Evolutionary conservation across 2,113 vertebrate genomes (phyloP), one percentile per base, ranked within the genome.

Genomic region (Haliaeetus leucogaster): DNA sequence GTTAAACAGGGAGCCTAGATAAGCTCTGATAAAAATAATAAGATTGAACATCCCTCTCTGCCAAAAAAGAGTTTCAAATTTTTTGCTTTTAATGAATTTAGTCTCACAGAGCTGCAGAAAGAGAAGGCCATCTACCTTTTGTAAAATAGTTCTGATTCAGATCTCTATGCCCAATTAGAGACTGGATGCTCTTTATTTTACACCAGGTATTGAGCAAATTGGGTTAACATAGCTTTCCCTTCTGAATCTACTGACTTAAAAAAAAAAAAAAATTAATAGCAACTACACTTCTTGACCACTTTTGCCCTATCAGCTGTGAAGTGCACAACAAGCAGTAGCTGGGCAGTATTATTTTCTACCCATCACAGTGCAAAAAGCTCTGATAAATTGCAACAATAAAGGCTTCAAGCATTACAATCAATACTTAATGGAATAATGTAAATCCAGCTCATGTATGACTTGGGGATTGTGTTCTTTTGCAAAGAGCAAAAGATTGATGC

Each of bases 341-440:
- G 18, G 63, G 55, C 16, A 87, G 26, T 87, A 84, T 86, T 96
- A 80, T 93, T 96, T 98, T 93, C 81, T 58, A 95, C 81, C 70
- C 53, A 93, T 89, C 71, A 78, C n/a, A 85, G 80, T 79, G 88
- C 90, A 97, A 93, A 95, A 88, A 89, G 59, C 79, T 87, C 91
- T 97, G 95, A 97, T 93, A 97, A 96, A 95, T 82, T 96, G 68
- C 68, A 95, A 91, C 82, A 97, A 97, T 93, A 97, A 97, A 97
- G 92, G 78, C 88, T 97, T 97, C 73, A 96, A 93, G 59, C 81
- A 90, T 91, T 97, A 85, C 78, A 94, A 96, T 97, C 91, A 97
- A 90, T 97, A 94, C 89, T 88, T 97, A 97, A 96, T 95, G 80
- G 96, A 96, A 97, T 96, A 94, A 98, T 96, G 84, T 95, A 97